phyloP scores from a whole-genome alignment of 2,797 vertebrate species.

The Ptychadena robeensis region DNA sequence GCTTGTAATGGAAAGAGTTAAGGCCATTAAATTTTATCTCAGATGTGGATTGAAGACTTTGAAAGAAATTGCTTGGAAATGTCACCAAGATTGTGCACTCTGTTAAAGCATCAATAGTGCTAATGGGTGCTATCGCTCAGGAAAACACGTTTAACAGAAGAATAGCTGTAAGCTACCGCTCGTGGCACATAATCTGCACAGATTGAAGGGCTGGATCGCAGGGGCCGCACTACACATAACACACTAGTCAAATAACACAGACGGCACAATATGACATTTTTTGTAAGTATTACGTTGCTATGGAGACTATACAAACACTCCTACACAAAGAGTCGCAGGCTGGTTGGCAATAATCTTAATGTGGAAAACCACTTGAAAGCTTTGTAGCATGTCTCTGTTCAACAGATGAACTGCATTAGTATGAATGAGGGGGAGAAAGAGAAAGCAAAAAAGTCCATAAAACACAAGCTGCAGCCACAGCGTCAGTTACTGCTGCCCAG shows the following conservation, averaged over 20 bases:
- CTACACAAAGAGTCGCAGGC: conserved; percentile 72
- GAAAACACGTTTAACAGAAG: conserved; percentile 27
- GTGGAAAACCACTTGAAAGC: conserved; percentile 68
- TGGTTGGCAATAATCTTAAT: conserved; percentile 64
- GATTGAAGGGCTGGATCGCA: conserved; percentile 11
- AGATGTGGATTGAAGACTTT: conserved; percentile 38
- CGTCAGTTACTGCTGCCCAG: background rate
- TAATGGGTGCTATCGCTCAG: conserved; percentile 46
- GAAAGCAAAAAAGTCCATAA: conserved; percentile 6
- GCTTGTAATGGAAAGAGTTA: conserved; percentile 20
- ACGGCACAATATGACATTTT: conserved; percentile 67
- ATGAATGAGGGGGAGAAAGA: conserved; percentile 49
- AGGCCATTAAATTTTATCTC: conserved; percentile 39
- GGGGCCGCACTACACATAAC: conserved; percentile 59
- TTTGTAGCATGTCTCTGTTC: conserved; percentile 66
- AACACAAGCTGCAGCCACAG: background rate
- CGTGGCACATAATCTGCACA: conserved; percentile 36
- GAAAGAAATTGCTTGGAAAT: conserved; percentile 52
- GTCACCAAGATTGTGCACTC: conserved; percentile 34
- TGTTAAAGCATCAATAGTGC: conserved; percentile 44
- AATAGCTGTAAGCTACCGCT: conserved; percentile 25
- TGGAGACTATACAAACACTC: conserved; percentile 76
- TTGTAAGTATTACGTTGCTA: conserved; percentile 69
- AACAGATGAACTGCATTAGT: conserved; percentile 62
- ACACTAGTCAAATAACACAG: conserved; percentile 60